Percentiles rank a stretch among this genome's conserved stretches.
phyloP scores from a whole-genome alignment of 53 echinoderm and acorn worm species.

The Mesocentrotus franciscanus region DNA sequence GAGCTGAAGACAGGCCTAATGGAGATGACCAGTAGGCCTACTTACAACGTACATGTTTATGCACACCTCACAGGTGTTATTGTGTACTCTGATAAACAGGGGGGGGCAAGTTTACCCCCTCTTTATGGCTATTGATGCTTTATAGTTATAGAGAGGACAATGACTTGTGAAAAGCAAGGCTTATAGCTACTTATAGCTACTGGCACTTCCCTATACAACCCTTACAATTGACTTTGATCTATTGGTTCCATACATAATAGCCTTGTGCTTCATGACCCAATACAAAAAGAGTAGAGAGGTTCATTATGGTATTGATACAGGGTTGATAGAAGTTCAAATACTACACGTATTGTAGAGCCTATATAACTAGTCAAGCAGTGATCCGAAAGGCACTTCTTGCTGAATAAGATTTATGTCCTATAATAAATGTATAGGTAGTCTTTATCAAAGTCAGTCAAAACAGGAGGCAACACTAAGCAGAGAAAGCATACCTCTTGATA shows the following conservation, averaged over 20 bases:
- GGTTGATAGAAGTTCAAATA: background rate
- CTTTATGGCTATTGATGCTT: background rate
- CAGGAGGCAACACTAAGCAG: background rate
- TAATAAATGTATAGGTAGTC: background rate
- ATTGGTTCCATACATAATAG: constrained; percentile 29
- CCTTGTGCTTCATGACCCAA: background rate
- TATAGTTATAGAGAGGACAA: background rate
- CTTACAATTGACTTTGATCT: constrained; percentile 27
- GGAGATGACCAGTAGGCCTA: background rate
- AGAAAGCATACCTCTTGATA: too few species aligned
- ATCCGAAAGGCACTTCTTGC: background rate
- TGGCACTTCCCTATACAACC: constrained; percentile 1
- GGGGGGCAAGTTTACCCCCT: background rate
- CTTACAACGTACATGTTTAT: too few species aligned
- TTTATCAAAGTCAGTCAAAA: background rate
- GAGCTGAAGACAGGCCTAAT: too few species aligned
- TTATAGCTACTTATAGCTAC: background rate
- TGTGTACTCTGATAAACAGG: background rate
- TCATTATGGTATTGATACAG: background rate
- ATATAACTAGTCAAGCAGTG: background rate
- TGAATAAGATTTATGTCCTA: background rate
- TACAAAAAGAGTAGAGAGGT: background rate
- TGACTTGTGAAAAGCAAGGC: constrained; percentile 9
- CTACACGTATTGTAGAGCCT: background rate
- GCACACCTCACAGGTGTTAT: background rate